Conservation (phyloP, 2,888 invertebrate species). For the Nephrotoma appendiculata region DNA sequence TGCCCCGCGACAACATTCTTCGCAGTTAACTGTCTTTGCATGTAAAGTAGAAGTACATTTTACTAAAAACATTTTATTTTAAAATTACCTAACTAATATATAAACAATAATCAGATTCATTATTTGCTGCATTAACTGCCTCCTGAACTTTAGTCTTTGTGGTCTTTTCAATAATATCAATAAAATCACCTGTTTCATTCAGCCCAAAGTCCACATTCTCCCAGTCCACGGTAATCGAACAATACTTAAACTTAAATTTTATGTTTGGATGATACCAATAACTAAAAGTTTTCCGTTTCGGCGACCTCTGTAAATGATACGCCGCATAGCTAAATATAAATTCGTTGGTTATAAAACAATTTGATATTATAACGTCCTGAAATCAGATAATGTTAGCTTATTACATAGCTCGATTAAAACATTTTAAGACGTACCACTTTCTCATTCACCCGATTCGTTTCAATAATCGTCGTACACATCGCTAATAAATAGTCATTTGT, state of each 20-base stretch:
- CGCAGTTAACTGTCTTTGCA: too few relatives aligned
- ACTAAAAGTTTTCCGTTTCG: not conserved
- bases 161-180: not conserved
- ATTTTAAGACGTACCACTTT: not conserved
- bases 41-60: too few relatives aligned
- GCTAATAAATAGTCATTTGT: not conserved
- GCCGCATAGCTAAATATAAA: not conserved
- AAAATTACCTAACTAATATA: not conserved
- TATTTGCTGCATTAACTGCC: not conserved
- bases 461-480: not conserved
- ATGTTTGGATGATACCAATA: not conserved
- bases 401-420: not conserved
- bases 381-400: not conserved
- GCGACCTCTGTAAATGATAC: not conserved
- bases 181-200: not conserved
- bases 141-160: not conserved
- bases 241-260: not conserved
- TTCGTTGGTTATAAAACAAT: not conserved
- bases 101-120: not conserved
- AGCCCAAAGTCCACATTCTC: not conserved
- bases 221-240: not conserved
- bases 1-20: too few relatives aligned
- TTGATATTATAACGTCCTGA: not conserved
- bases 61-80: too few relatives aligned
- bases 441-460: not conserved